These are phyloP conservation scores for Drosophila pseudotalamancana DNA, from an alignment of 2,888 invertebrate genomes.

Conservation along the genomic window DNA sequence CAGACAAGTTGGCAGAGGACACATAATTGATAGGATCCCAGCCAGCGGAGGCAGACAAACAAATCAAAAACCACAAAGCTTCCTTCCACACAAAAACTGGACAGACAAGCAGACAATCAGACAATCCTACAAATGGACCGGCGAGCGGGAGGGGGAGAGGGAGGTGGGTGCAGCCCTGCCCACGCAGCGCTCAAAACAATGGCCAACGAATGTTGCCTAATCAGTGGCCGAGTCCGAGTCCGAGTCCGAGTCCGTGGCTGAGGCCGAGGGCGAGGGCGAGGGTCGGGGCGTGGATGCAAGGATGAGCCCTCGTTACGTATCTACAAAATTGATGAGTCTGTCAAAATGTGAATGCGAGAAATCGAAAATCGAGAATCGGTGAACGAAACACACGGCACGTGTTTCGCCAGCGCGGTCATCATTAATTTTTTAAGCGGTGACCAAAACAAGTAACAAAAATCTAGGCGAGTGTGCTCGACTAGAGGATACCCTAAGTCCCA, in stretches of 20 bases:
- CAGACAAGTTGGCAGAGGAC: background rate
- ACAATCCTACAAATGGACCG: background rate
- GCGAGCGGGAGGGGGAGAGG: background rate
- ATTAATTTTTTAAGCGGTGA: slow-evolving; percentile 77
- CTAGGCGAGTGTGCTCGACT: too few relatives aligned
- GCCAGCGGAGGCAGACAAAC: slow-evolving; percentile 57
- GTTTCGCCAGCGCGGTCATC: slow-evolving; percentile 69
- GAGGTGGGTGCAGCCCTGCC: slow-evolving; percentile 31
- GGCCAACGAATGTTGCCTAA: slow-evolving; percentile 66
- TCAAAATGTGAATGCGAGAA: slow-evolving; percentile 79
- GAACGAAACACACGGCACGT: slow-evolving; percentile 57
- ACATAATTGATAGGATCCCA: slow-evolving; percentile 62
- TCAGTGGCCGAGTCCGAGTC: slow-evolving; percentile 44
- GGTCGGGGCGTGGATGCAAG: background rate
- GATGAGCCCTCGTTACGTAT: slow-evolving; percentile 52
- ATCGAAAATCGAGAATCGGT: slow-evolving; percentile 37
- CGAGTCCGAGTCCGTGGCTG: too few relatives aligned
- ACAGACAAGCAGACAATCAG: background rate
- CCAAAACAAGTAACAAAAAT: too few relatives aligned
- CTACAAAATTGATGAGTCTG: slow-evolving; percentile 79
- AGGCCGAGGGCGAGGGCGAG: background rate
- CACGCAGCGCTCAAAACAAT: slow-evolving; percentile 65
- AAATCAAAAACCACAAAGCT: slow-evolving; percentile 75
- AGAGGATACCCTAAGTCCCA: too few relatives aligned
- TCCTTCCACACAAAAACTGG: slow-evolving; percentile 54